Conservation (phyloP, 2,113 vertebrate genomes). For the Mesocricetus auratus region DNA sequence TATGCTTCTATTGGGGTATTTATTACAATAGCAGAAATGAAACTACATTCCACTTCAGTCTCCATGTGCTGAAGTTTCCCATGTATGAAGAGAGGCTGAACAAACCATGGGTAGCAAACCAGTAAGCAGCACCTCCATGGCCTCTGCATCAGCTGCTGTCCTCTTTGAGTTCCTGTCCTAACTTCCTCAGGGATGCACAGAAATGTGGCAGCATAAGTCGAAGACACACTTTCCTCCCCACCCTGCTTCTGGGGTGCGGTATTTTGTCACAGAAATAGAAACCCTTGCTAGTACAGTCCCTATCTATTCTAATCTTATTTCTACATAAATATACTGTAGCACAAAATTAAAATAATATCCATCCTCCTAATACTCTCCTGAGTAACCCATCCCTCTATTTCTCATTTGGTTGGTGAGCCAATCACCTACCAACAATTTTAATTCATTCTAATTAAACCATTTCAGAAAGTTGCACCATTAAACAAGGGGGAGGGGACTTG, state of each 20-base stretch:
- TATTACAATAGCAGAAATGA: background rate
- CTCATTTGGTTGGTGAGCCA: background rate
- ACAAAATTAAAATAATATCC: background rate
- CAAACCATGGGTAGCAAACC: background rate
- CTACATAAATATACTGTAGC: background rate
- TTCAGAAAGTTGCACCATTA: background rate
- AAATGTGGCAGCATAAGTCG: background rate
- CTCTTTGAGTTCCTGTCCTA: background rate
- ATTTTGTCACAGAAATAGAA: background rate
- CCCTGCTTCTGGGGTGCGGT: background rate
- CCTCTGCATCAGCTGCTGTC: background rate
- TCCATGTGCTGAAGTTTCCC: background rate
- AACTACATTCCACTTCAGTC: background rate
- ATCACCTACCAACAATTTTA: background rate
- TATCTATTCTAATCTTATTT: background rate
- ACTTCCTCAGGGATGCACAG: background rate
- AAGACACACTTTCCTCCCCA: background rate
- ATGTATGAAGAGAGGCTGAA: background rate
- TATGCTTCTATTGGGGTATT: background rate
- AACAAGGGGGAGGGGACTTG: background rate
- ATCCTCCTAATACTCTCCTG: background rate
- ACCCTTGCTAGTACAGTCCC: background rate
- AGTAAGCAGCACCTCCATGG: background rate
- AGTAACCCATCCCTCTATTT: background rate
- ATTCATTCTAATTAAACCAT: background rate